Evolutionary conservation across 2,888 invertebrate genomes (phyloP).

Genomic region (Branchellion lobata): DNA sequence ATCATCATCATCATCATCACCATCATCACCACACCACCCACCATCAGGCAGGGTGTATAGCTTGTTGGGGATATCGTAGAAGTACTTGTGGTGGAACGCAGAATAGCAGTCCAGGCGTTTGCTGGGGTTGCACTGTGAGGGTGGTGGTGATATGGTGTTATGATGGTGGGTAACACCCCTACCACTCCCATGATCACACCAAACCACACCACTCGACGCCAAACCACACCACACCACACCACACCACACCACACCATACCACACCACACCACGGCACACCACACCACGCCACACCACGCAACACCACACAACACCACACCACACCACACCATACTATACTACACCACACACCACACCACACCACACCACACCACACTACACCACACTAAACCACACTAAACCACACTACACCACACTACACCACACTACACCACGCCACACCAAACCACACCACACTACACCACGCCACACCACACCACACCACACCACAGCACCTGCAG

Average conservation of each 20-base stretch:
- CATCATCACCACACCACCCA: conserved; percentile 15
- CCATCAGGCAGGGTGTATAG: conserved; percentile 33
- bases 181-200: not conserved
- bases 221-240: not conserved
- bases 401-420: conserved; percentile 7
- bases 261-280: conserved; percentile 28
- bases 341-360: not conserved
- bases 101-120: conserved; percentile 25
- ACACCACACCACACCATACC: not conserved
- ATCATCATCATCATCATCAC: conserved; percentile 41
- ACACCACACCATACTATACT: not conserved
- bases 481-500: not conserved
- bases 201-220: conserved; percentile 3
- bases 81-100: conserved; percentile 37
- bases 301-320: not conserved
- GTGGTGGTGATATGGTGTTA: not conserved
- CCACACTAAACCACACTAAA: not conserved
- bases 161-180: not conserved
- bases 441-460: not conserved
- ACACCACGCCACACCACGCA: not conserved
- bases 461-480: not conserved
- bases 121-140: conserved; percentile 12
- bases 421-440: not conserved
- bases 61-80: conserved; percentile 36
- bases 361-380: conserved; percentile 6